Base-by-base conservation (phyloP, 2,888 invertebrate species). In the Ectobius pallidus region DNA sequence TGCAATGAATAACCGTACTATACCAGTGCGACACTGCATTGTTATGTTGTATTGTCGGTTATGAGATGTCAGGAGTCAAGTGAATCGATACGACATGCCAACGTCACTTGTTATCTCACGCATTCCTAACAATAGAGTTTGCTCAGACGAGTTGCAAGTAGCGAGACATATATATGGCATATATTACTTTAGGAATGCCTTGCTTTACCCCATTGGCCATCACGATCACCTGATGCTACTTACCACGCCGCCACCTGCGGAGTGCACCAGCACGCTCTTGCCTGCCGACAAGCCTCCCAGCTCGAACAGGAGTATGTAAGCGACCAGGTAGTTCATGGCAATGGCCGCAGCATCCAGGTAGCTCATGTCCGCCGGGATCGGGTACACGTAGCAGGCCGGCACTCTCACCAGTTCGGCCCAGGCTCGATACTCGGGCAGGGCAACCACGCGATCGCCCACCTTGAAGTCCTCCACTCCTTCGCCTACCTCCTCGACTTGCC, bases 161-260 rank as follows among this genome's bases (percentile, higher is more conserved):
- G n/a, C n/a, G n/a, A n/a, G n/a, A n/a, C n/a, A n/a, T n/a, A n/a
- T n/a, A n/a, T n/a, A n/a, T n/a, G n/a, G n/a, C n/a, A n/a, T n/a
- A n/a, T n/a, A n/a, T n/a, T n/a, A n/a, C n/a, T n/a, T n/a, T n/a
- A n/a, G n/a, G n/a, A n/a, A n/a, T n/a, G n/a, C n/a, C n/a, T n/a
- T n/a, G n/a, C n/a, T n/a, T n/a, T n/a, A n/a, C n/a, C n/a, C n/a
- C n/a, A n/a, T n/a, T n/a, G n/a, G n/a, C n/a, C n/a, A n/a, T n/a
- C n/a, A n/a, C n/a, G n/a, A n/a, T n/a, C n/a, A n/a, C n/a, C n/a
- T n/a, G n/a, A n/a, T n/a, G n/a, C 11, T 7, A 90, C 93, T 91
- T 84, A 92, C 95, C 87, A 95, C 93, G 74, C 94, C 94, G 74
- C 95, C 95, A 39, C 94, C 95, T 78, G 93, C 93, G 39, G 94